Percentiles rank a stretch among this genome's conserved stretches.
Evolutionary conservation across 2,888 invertebrate genomes (phyloP).

Genomic region (Apoda limacodes): DNA sequence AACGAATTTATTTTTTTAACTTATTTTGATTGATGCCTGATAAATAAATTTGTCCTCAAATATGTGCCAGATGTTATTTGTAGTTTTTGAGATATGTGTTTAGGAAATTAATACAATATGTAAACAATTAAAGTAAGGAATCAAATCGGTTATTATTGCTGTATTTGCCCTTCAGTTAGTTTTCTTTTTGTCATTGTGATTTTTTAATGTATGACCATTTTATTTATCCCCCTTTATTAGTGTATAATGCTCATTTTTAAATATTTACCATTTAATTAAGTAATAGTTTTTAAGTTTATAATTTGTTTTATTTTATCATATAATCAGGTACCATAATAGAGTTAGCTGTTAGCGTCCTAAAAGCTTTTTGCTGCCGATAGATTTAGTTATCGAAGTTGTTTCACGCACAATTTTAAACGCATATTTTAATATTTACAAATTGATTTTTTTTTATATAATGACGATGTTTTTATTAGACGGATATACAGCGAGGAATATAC

Average conservation of each 20-base stretch:
- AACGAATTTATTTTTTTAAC: slow-evolving; percentile 46
- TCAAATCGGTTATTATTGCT: slow-evolving; percentile 35
- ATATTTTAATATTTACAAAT: slow-evolving; percentile 13
- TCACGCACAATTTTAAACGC: slow-evolving; percentile 27
- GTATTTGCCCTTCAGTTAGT: slow-evolving; percentile 28
- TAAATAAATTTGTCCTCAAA: slow-evolving; percentile 41
- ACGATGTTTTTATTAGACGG: slow-evolving; percentile 28
- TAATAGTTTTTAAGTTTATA: slow-evolving; percentile 52
- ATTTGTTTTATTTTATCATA: slow-evolving; percentile 18
- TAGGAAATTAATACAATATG: slow-evolving; percentile 32
- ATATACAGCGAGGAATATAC: slow-evolving; percentile 32
- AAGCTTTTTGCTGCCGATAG: too few species aligned
- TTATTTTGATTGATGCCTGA: slow-evolving; percentile 24
- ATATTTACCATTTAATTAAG: slow-evolving; percentile 59
- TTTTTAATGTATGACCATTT: slow-evolving; percentile 49
- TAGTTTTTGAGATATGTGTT: slow-evolving; percentile 44
- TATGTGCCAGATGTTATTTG: slow-evolving; percentile 64
- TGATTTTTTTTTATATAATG: slow-evolving; percentile 22
- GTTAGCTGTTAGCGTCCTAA: too few species aligned
- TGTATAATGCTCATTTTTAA: slow-evolving; percentile 63
- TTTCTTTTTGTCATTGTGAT: too few species aligned
- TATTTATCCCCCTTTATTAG: slow-evolving; percentile 58
- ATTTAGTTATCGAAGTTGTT: too few species aligned
- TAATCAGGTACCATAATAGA: slow-evolving; percentile 44
- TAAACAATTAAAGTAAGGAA: slow-evolving; percentile 29